Conservation (phyloP, 2,888 invertebrate genomes). For the Leucozona laternaria region DNA sequence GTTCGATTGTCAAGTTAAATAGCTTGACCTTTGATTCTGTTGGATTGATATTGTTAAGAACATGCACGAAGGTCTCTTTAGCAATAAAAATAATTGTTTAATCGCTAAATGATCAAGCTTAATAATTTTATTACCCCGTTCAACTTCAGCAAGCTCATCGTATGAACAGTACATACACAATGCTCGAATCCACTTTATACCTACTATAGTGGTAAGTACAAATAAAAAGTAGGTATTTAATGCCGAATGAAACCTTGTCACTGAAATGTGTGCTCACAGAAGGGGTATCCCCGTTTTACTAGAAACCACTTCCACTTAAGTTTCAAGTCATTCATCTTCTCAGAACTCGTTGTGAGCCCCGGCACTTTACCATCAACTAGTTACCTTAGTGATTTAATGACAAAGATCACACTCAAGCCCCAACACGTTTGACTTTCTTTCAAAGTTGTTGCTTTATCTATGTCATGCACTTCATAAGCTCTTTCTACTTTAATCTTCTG, state of each 20-base stretch:
- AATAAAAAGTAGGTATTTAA: not conserved
- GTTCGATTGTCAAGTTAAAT: not conserved
- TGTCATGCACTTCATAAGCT: slow-evolving; percentile 21
- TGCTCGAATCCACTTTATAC: not conserved
- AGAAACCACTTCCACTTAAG: slow-evolving; percentile 12
- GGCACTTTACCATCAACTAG: not conserved
- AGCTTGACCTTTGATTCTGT: slow-evolving; percentile 2
- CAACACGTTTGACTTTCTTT: slow-evolving; percentile 28
- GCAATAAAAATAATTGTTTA: not conserved
- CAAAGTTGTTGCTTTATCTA: not conserved
- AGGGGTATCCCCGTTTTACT: slow-evolving; percentile 22
- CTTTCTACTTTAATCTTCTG: not conserved
- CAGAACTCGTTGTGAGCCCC: slow-evolving; percentile 29
- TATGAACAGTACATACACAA: not conserved
- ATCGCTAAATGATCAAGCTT: not conserved
- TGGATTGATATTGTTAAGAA: not conserved
- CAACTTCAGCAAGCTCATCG: not conserved
- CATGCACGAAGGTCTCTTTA: not conserved
- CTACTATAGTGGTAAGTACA: not conserved
- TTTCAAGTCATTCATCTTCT: slow-evolving; percentile 23
- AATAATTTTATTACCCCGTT: not conserved
- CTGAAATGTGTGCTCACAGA: slow-evolving; percentile 8
- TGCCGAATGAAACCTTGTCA: slow-evolving; percentile 11
- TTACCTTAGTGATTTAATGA: slow-evolving; percentile 17
- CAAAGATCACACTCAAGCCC: slow-evolving; percentile 13